Percentiles rank a stretch among this genome's conserved stretches.
Conservation (phyloP, 2,113 vertebrate genomes). For the Phalacrocorax carbo region DNA sequence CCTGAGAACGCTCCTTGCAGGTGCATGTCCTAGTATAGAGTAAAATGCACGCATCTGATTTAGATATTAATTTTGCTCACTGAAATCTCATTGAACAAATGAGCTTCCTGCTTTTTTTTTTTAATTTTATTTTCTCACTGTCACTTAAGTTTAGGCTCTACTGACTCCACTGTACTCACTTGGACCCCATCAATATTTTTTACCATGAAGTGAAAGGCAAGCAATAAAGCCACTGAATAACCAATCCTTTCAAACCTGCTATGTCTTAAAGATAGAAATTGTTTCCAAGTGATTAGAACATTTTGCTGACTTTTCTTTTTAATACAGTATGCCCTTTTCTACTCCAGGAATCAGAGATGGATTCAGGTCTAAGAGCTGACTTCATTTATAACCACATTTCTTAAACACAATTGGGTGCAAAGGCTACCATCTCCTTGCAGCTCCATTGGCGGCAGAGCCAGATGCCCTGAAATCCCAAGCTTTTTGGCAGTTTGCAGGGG, state of each 20-base stretch:
- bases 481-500: neutral
- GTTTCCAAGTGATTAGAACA: neutral
- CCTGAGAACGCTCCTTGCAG: neutral
- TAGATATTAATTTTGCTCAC: neutral
- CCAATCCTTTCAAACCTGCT: neutral
- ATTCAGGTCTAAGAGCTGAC: neutral
- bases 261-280: neutral
- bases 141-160: neutral
- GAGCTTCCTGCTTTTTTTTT: neutral
- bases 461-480: neutral
- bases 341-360: neutral
- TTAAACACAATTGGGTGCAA: neutral
- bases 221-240: neutral
- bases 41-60: neutral
- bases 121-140: neutral
- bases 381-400: neutral
- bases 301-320: neutral
- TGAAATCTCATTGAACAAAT: conserved; percentile 24
- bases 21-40: neutral
- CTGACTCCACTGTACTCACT: neutral
- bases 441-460: neutral
- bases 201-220: neutral
- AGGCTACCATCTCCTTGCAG: neutral
- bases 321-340: neutral
- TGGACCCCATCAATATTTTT: neutral